phyloP scores from a whole-genome alignment of 2,113 vertebrate genomes.

The Syrmaticus mikado region DNA sequence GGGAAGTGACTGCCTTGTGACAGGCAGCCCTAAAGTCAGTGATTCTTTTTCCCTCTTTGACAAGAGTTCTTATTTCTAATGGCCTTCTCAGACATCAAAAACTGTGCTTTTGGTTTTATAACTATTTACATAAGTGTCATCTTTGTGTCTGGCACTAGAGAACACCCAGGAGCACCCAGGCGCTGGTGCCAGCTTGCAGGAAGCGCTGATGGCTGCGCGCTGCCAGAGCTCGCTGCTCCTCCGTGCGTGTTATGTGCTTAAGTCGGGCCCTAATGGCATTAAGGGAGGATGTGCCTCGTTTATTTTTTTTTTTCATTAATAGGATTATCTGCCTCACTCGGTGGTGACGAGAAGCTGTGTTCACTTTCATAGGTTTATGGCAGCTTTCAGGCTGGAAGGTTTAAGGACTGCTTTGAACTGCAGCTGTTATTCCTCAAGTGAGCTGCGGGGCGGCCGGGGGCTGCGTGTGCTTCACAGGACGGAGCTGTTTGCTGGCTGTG shows the following conservation, averaged over 20 bases:
- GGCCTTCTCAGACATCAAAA: not conserved
- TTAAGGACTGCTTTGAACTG: not conserved
- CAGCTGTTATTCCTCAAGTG: not conserved
- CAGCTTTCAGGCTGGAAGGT: not conserved
- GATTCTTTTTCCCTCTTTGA: not conserved
- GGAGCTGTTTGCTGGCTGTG: rapidly evolving
- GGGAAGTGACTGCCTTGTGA: too few species aligned
- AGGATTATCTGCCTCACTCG: not conserved
- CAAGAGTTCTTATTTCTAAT: not conserved
- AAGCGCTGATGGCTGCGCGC: not conserved
- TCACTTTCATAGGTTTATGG: conserved; percentile 10
- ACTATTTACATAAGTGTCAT: not conserved
- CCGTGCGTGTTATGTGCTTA: not conserved
- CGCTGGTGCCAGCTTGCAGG: not conserved
- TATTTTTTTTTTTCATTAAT: not conserved
- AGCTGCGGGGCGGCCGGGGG: not conserved
- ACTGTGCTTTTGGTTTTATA: not conserved
- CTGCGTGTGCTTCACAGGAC: not conserved
- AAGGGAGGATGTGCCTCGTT: not conserved
- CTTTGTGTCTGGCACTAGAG: not conserved
- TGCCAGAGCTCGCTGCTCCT: not conserved
- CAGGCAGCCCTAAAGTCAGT: too few species aligned
- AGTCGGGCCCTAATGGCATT: conserved; percentile 27
- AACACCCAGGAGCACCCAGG: rapidly evolving
- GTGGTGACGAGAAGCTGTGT: not conserved